phyloP scores from a whole-genome alignment of 2,888 invertebrate species.

The Euproctis similis region DNA sequence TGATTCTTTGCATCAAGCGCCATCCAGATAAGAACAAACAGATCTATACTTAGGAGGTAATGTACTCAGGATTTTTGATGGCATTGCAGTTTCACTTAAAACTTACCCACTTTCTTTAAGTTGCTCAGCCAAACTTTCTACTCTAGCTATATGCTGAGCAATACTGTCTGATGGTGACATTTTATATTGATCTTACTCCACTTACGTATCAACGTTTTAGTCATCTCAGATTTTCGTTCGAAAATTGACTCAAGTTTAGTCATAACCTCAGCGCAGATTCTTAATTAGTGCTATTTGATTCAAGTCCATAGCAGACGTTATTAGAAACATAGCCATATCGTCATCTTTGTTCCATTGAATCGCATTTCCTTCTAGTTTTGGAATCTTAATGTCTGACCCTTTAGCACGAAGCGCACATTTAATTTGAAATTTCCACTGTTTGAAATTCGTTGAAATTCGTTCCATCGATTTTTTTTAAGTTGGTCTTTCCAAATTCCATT shows the following conservation, averaged over 20 bases:
- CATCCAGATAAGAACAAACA: not conserved
- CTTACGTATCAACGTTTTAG: slow-evolving; percentile 19
- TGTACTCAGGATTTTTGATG: not conserved
- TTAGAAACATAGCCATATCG: slow-evolving; percentile 16
- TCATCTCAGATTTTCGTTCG: slow-evolving; percentile 15
- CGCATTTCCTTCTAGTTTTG: not conserved
- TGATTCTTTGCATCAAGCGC: too few relatives aligned
- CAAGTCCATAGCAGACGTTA: slow-evolving; percentile 14
- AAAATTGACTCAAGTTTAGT: slow-evolving; percentile 14
- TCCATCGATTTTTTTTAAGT: slow-evolving; percentile 1
- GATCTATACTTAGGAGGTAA: slow-evolving; percentile 2
- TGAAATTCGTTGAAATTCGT: slow-evolving; percentile 16
- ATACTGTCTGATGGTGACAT: slow-evolving; percentile 1
- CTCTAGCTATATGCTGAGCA: slow-evolving; percentile 5
- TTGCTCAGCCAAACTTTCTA: slow-evolving; percentile 4
- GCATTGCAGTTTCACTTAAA: not conserved
- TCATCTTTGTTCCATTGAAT: slow-evolving; percentile 14
- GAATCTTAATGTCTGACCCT: slow-evolving; percentile 10
- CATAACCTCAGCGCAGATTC: slow-evolving; percentile 11
- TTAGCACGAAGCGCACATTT: slow-evolving; percentile 19
- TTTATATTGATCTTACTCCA: slow-evolving; percentile 7
- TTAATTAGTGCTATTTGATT: slow-evolving; percentile 16
- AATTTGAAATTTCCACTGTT: slow-evolving; percentile 21
- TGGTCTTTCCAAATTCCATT: too few relatives aligned
- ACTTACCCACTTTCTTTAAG: slow-evolving; percentile 1